A percentile compares a stretch with the other conserved stretches of the same genome.
These are phyloP conservation scores for Sinohyriopsis cumingii DNA, from an alignment of 2,888 invertebrate genomes.

Conservation along the genomic window DNA sequence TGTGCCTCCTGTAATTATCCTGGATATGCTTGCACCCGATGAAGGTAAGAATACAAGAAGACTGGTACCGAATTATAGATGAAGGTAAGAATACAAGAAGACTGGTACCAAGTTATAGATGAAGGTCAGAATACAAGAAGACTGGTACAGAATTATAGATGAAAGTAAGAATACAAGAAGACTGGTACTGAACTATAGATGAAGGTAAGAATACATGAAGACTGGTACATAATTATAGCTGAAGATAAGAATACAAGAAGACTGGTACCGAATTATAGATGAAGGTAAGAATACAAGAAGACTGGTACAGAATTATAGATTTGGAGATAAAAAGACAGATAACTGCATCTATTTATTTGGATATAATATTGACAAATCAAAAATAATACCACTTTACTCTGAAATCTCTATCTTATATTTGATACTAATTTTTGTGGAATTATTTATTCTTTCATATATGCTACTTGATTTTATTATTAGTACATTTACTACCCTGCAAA, in stretches of 20 bases:
- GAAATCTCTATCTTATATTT: too few species aligned
- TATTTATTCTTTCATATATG: too few species aligned
- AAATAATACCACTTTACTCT: too few species aligned
- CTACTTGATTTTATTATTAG: too few species aligned
- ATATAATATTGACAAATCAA: neutral
- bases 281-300: slow-evolving; percentile 77
- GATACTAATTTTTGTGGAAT: too few species aligned
- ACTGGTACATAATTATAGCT: neutral
- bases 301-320: neutral
- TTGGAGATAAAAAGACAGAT: neutral
- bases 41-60: slow-evolving; percentile 77
- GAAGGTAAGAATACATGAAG: too few species aligned
- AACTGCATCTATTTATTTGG: neutral
- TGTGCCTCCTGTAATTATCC: slow-evolving; percentile 87
- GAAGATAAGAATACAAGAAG: neutral
- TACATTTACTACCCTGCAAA: too few species aligned
- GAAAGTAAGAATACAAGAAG: too few species aligned
- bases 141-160: neutral
- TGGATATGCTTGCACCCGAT: slow-evolving; percentile 89
- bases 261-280: slow-evolving; percentile 73
- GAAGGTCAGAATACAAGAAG: too few species aligned
- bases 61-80: neutral
- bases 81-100: too few species aligned
- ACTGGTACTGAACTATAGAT: neutral
- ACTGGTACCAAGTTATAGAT: neutral